These are phyloP conservation scores for Hemibagrus wyckioides DNA, from an alignment of 2,113 vertebrate genomes.

Conservation along the genomic window DNA sequence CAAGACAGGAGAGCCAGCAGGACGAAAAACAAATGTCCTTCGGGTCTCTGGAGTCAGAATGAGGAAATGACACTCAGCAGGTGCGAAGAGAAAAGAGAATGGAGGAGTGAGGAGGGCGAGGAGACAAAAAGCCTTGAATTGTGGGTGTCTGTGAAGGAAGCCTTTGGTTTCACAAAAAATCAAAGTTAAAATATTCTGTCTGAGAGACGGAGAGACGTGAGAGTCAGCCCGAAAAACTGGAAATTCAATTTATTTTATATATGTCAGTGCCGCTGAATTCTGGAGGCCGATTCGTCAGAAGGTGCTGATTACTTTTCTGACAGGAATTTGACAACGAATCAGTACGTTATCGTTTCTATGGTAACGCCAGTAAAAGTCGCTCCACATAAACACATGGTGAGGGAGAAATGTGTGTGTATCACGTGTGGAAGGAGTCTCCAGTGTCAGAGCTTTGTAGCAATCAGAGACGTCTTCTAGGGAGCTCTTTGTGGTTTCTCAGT, in stretches of 20 bases:
- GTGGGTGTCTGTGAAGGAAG: conserved; percentile 68
- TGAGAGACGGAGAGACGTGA: conserved; percentile 52
- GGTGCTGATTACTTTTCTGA: neutral
- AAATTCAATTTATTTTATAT: neutral
- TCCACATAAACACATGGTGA: too few relatives aligned
- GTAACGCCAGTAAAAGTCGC: neutral
- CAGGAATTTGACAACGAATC: neutral
- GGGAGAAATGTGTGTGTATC: too few relatives aligned
- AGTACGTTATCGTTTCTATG: neutral
- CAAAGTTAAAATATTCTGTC: conserved; percentile 68
- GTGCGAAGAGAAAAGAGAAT: conserved; percentile 55
- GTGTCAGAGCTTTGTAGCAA: neutral
- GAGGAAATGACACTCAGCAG: conserved; percentile 61
- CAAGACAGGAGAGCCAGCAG: neutral
- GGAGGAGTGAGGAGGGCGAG: conserved; percentile 56
- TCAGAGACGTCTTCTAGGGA: neutral
- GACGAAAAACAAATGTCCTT: conserved; percentile 45
- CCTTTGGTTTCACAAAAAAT: conserved; percentile 66
- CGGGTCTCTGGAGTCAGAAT: conserved; percentile 58
- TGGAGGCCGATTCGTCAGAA: neutral
- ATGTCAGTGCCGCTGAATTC: neutral
- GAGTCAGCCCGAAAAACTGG: conserved; percentile 42
- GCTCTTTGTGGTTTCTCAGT: neutral
- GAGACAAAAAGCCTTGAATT: conserved; percentile 63
- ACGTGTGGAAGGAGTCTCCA: neutral